Conservation (phyloP, 2,113 vertebrate species). For the Amblyopsis rosae region DNA sequence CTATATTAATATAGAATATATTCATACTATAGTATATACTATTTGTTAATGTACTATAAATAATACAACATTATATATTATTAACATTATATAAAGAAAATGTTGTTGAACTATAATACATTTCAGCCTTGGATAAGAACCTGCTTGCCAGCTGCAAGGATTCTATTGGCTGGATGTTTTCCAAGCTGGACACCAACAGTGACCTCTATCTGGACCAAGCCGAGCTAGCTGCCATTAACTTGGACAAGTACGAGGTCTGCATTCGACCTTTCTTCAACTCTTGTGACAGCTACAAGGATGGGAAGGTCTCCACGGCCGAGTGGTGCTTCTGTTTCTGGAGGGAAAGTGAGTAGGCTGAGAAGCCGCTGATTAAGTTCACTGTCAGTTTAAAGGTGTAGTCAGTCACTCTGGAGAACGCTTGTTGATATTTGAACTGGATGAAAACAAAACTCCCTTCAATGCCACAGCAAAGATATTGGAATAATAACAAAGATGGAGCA, state of each 20-base stretch:
- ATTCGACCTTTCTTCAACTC: slow-evolving; percentile 97
- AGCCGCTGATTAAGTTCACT: background rate
- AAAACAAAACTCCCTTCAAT: too few species aligned
- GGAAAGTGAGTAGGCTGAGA: slow-evolving; percentile 84
- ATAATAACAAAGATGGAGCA: too few species aligned
- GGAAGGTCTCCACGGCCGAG: slow-evolving; percentile 89
- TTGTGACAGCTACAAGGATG: slow-evolving; percentile 92
- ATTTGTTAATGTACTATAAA: too few species aligned
- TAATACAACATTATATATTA: too few species aligned
- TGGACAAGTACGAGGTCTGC: slow-evolving; percentile 98
- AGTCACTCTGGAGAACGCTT: too few species aligned
- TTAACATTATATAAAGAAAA: too few species aligned
- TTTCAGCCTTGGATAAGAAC: slow-evolving; percentile 88
- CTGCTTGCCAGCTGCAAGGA: slow-evolving; percentile 93
- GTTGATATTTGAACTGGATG: too few species aligned
- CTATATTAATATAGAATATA: too few species aligned
- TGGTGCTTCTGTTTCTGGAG: slow-evolving; percentile 99
- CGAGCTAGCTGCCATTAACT: slow-evolving; percentile 90
- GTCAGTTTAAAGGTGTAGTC: too few species aligned
- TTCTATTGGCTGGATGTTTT: slow-evolving; percentile 97
- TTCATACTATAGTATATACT: too few species aligned
- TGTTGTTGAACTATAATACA: background rate
- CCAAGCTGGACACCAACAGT: slow-evolving; percentile 88
- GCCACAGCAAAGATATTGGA: too few species aligned
- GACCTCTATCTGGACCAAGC: slow-evolving; percentile 90